Base-by-base conservation (phyloP, 2,113 vertebrate genomes). In the Neogale vison region DNA sequence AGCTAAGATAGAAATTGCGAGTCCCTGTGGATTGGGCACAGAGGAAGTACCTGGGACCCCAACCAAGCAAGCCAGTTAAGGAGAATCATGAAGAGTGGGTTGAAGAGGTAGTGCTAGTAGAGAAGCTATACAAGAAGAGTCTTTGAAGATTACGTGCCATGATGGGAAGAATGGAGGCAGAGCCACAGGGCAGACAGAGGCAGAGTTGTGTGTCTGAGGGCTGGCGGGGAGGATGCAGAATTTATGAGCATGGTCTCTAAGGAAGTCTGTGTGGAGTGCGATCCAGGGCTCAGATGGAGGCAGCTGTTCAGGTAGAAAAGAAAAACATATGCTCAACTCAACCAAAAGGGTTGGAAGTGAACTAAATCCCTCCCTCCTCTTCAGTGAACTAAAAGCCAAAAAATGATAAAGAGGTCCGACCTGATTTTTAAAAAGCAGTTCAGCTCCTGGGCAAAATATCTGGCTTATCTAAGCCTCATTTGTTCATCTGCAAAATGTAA, bases 161-260 rank as follows among this genome's bases (percentile, higher is more conserved):
- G 39, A 85, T 50, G 55, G 61, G 59, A 71, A 69, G 55, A 84
- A 67, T 1, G 47, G n/a, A 71, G 36, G 11, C 31, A 45, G 52
- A 79, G 34, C 21, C 14, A 31, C 0, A 7, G 36, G 12, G 2
- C 15, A 24, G 1, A 21, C 1, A 59, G 63, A 71, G 59, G 55
- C 31, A 57, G 18, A 34, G 39, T 1, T 9, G 18, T 36, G n/a
- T 10, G 11, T 50, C 59, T 7, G 6, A 3, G 23, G 52, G 26
- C 0, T 2, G 18, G 34, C 9, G 0, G 8, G 8, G 42, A 52
- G n/a, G 29, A 65, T 39, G 36, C 1, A 9, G 10, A n/a, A 63
- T 26, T 34, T 13, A 42, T 6, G 65, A 36, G 36, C n/a, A n/a
- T 15, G n/a, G 3, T 57, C n/a, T 36, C n/a, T 9, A 17, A 59